Conservation (phyloP, 2,797 vertebrate species). For the Melopsittacus undulatus region DNA sequence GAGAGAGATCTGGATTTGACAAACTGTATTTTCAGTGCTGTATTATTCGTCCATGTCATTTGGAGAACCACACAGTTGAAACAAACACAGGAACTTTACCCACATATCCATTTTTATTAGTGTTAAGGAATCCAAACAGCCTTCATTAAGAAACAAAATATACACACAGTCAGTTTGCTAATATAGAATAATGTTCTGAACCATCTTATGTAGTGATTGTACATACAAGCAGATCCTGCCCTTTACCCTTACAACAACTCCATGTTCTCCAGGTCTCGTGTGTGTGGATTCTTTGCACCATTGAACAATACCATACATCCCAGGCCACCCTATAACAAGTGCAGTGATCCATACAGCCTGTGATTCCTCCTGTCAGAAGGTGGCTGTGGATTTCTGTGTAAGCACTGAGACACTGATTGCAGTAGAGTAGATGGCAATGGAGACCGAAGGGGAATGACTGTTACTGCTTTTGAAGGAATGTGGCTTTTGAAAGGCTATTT, state of each 20-base stretch:
- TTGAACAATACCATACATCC: rapidly evolving
- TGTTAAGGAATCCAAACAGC: conserved; percentile 14
- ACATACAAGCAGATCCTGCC: background rate
- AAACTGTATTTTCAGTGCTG: background rate
- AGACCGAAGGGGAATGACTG: background rate
- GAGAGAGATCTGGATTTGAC: background rate
- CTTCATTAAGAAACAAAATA: conserved; percentile 40
- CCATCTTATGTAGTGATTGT: conserved; percentile 10
- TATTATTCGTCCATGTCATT: background rate
- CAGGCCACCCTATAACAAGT: rapidly evolving
- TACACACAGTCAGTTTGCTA: conserved; percentile 24
- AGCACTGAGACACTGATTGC: rapidly evolving
- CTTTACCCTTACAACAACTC: background rate
- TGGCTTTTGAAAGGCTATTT: background rate
- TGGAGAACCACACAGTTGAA: background rate
- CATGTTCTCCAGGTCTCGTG: background rate
- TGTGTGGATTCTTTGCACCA: background rate
- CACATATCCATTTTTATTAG: conserved; percentile 18
- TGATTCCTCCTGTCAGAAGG: rapidly evolving
- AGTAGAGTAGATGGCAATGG: background rate
- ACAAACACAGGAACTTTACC: background rate
- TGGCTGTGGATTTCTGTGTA: background rate
- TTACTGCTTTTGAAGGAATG: background rate
- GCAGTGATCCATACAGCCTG: background rate
- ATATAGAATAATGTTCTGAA: background rate